Base-by-base conservation (phyloP, 2,888 invertebrate genomes). In the Leucozona laternaria region DNA sequence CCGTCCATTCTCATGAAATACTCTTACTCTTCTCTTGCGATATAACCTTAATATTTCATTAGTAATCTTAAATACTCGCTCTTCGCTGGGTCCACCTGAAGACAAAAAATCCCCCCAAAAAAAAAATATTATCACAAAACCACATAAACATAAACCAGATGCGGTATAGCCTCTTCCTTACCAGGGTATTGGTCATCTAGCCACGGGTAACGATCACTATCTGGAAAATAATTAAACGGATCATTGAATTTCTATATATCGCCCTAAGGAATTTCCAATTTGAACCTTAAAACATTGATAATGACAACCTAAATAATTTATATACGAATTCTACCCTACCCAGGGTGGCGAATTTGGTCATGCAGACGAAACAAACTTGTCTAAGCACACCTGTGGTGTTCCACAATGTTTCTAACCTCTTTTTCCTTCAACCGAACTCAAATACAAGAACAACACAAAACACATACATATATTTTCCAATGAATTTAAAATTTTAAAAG, bases 61-160 rank as follows among this genome's bases (percentile, higher is more conserved):
- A 82, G 93, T 93, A 78, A 93, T 89, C 76, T 90, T 88, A 79
- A 89, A 90, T 15, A 92, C 90, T 55, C 89, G 88, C 79, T 90
- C 88, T 72, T 92, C 92, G 55, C 91, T 92, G 53, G 92, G 91
- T 4, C 84, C 79, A 79, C 88, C 92, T 92, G 82, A 43, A n/a
- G n/a, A 48, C 10, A 40, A 34, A 40, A 75, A 45, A n/a, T 1
- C 43, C 15, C 34, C 34, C 8, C 8, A 1, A n/a, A 45, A 45
- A 45, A 17, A 17, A 45, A 17, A 17, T 43, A 17, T 8, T 43
- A 4, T 6, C 3, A 43, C n/a, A 37, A 11, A 34, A 34, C 37
- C 5, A 58, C 8, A 17, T 2, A 57, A 17, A 8, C 15, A 40
- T 20, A 22, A 17, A 60, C 3, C 50, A 50, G 22, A 5, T 50